Evolutionary conservation across 2,113 vertebrate genomes (phyloP).

Genomic region (Chionomys nivalis): DNA sequence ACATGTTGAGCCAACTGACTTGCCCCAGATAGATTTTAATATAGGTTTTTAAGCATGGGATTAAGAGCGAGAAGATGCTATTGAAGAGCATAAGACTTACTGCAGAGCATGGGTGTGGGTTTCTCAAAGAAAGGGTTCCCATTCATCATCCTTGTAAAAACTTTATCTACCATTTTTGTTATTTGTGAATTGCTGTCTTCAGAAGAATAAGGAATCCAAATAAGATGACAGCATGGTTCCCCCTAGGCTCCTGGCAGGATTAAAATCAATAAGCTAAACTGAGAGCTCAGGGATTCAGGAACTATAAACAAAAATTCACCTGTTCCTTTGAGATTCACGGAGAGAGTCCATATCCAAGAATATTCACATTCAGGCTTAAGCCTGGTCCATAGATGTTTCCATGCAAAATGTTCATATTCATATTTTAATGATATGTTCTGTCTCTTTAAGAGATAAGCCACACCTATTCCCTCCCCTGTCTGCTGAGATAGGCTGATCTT

Average conservation of each 20-base stretch:
- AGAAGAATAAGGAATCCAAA: neutral
- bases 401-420: neutral
- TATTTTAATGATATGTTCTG: no score
- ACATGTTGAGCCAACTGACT: neutral
- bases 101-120: neutral
- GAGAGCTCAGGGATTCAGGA: neutral
- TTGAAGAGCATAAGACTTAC: neutral
- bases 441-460: no score
- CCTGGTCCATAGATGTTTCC: neutral
- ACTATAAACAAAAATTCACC: neutral
- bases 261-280: neutral
- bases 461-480: no score
- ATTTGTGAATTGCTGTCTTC: neutral
- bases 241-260: neutral
- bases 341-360: neutral
- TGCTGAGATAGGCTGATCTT: no score
- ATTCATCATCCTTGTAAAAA: neutral
- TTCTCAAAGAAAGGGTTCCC: neutral
- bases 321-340: neutral
- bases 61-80: neutral
- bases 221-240: neutral
- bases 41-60: neutral
- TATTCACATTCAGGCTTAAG: neutral
- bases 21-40: neutral
- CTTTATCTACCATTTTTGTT: neutral